Base-by-base conservation (phyloP, 2,113 vertebrate species). In the Sapajus apella region DNA sequence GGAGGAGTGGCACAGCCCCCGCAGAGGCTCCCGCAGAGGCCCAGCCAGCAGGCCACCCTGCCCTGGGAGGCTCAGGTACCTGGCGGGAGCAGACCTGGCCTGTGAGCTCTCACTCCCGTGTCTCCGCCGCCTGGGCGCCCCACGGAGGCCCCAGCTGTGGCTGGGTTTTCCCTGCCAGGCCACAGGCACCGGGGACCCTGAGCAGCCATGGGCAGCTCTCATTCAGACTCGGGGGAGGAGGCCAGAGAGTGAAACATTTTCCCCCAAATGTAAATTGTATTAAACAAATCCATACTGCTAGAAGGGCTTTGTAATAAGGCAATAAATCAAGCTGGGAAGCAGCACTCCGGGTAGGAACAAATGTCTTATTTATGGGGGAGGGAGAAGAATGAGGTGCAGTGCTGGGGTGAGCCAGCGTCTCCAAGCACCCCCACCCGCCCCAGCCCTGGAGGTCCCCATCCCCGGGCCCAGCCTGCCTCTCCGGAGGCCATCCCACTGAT, bases 21-120 rank as follows among this genome's bases (percentile, higher is more conserved):
- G 0, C 0, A 0, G 35, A 10, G 7, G 47, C 0, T 35, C 4
- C 27, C 4, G 0, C 0, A 0, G 35, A 10, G 7, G 8, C 21
- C 73, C 50, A n/a, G 64, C 12, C 30, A 6, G 2, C 6, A 6
- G 10, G 20, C 40, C 37, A 17, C 3, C 8, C 32, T 72, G 21
- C 4, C 50, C 47, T 13, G 17, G 40, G n/a, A 56, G 68, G 14
- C 40, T 0, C n/a, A 2, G 25, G 23, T 18, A 30, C 25, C 79
- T 3, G 0, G 0, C 14, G 3, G 27, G 17, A 12, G 40, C 20
- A 1, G 0, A 5, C 52, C 68, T 20, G 5, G 6, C 21, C 45
- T 52, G 13, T 10, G 23, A 47, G 18, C 47, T 4, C 25, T 61
- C 32, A 50, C 3, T 0, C 6, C 56, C 21, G 20, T 2, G 3